Base-by-base conservation (phyloP, 2,113 vertebrate species). In the Platanista minor region DNA sequence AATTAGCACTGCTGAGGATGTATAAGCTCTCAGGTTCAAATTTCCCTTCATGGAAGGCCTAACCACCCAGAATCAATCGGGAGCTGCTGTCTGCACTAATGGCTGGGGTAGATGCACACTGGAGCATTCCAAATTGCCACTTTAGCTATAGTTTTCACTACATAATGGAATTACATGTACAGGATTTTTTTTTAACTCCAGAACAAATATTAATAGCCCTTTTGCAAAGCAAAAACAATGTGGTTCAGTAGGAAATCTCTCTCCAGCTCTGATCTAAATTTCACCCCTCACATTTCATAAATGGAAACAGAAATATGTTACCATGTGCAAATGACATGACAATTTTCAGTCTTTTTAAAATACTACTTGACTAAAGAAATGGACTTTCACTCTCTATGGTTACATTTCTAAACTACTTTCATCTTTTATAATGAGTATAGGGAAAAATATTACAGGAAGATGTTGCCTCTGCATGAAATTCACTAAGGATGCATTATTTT, bases 261-360 rank as follows among this genome's bases (percentile, higher is more conserved):
- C 86, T 74, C 64, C n/a, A 91, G 61, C 31, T 87, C 67, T 59
- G 74, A 84, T 96, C 64, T 90, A 94, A 87, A 97, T 75, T 90
- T 90, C 29, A 90, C 29, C 74, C 87, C 49, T 81, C 41, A 62
- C n/a, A 78, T 95, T 96, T 87, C 15, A 66, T 75, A 94, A 89
- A 67, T 21, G 27, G 39, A 92, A 93, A 93, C 88, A 93, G 36
- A 29, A 72, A 94, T 20, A 54, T 39, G 46, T 17, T 69, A 88
- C 57, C 27, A 83, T 57, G 39, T 67, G 59, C 57, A 96, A 95
- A 87, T 64, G 27, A 84, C 41, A 94, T 23, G 49, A 86, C 74
- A 95, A 87, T 91, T 85, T 91, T 82, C 83, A 89, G 21, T 27
- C 85, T 91, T 94, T 93, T 71, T 3, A 88, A 80, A 91, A 81